A percentile compares a stretch with the other conserved stretches of the same genome.
Evolutionary conservation across 2,797 vertebrate genomes (phyloP).

Genomic region (Brachymystax lenok): DNA sequence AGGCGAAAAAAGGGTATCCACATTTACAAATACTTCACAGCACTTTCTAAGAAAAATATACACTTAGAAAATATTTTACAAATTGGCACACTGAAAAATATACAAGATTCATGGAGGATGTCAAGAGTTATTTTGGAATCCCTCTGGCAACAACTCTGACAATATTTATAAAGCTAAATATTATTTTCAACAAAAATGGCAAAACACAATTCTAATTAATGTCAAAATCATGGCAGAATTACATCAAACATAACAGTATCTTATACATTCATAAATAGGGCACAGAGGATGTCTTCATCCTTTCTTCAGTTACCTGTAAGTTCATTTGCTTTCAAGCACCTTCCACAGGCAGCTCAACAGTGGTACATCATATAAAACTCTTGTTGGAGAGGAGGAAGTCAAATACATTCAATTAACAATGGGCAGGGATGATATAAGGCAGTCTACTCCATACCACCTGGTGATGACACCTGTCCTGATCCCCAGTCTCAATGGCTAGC

Average conservation of each 20-base stretch:
- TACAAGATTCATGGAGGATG: conserved; percentile 78
- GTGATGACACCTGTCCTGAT: neutral
- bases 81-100: conserved; percentile 90
- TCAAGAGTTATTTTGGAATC: conserved; percentile 86
- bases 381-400: conserved; percentile 51
- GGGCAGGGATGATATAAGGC: conserved; percentile 77
- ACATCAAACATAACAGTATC: conserved; percentile 82
- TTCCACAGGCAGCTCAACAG: conserved; percentile 81
- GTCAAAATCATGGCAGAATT: conserved; percentile 82
- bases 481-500: neutral
- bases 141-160: conserved; percentile 87
- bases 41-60: conserved; percentile 89
- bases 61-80: conserved; percentile 90
- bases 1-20: conserved; percentile 84
- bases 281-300: conserved; percentile 68
- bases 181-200: conserved; percentile 82
- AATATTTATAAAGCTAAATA: conserved; percentile 90
- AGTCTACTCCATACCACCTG: conserved; percentile 16
- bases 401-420: conserved; percentile 85
- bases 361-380: conserved; percentile 75
- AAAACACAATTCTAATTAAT: conserved; percentile 79
- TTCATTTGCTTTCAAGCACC: conserved; percentile 72
- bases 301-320: conserved; percentile 23
- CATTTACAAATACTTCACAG: conserved; percentile 90
- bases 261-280: conserved; percentile 87